Base-by-base conservation (phyloP, 2,888 invertebrate genomes). In the Agrotis clavis region DNA sequence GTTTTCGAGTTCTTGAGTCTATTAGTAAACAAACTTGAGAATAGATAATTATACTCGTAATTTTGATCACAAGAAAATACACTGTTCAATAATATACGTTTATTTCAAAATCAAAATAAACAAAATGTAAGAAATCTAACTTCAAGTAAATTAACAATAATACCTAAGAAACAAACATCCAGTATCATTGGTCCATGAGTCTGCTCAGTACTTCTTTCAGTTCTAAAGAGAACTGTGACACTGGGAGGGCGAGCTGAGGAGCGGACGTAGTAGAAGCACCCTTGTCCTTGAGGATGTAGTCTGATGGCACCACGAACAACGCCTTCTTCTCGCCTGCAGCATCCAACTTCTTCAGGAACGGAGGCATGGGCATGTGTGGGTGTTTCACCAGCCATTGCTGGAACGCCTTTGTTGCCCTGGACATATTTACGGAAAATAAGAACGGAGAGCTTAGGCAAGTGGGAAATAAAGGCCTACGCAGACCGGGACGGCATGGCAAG, bases 361-460 rank as follows among this genome's bases (percentile, higher is more conserved):
- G 90, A 13, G 96, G 96, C 94, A 95, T 94, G 2, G 91, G 90
- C 62, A 95, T 74, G 35, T 91, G 79, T 0, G 94, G 94, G 18
- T 91, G 91, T 64, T 88, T 83, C 51, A 86, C 79, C 35, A 96
- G 85, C 94, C 94, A 96, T 7, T 87, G 78, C 51, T 93, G 90
- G 91, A 96, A 96, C 1, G 92, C 91, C 74, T 96, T 96, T 7
- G 95, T 96, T 11, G 96, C 95, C 64, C 96, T 96, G 88, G 16
- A 86, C 79, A 62, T 48, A 25, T 48, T 71, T 30, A 56, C 0
- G 30, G 67, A 50, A 4, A 51, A n/a, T 67, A 13, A 57, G n/a
- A 76, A 63, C 19, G 7, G 35, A 41, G 9, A 41, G 11, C 41
- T 41, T 41, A 35, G 35, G 9, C 35, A 9, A 9, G 35, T 9